phyloP scores from a whole-genome alignment of 2,888 invertebrate genomes.

The Syrphus vitripennis region DNA sequence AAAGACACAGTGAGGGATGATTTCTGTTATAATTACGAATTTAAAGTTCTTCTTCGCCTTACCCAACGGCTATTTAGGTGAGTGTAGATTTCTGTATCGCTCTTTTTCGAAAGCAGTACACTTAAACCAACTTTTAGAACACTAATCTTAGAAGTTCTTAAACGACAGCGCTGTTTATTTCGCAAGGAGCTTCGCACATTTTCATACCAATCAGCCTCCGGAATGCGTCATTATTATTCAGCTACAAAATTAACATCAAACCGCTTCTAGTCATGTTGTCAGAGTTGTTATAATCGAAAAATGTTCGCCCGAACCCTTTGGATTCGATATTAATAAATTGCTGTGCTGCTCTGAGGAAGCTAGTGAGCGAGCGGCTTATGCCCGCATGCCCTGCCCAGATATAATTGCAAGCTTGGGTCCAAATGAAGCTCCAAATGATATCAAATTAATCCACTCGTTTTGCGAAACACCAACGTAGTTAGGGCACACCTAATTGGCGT shows the following conservation, averaged over 20 bases:
- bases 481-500: conserved; percentile 58
- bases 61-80: background rate
- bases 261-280: conserved; percentile 63
- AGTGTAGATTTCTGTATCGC: background rate
- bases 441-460: conserved; percentile 68
- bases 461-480: conserved; percentile 42
- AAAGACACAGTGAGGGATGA: background rate
- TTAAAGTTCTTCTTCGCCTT: conserved; percentile 25
- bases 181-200: background rate
- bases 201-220: background rate
- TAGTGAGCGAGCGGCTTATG: conserved; percentile 5
- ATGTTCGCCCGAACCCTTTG: background rate
- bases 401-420: conserved; percentile 62
- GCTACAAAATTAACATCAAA: conserved; percentile 45
- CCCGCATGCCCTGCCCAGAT: background rate
- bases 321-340: conserved; percentile 61
- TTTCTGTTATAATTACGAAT: conserved; percentile 14
- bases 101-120: background rate
- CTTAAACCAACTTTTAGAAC: too few species aligned
- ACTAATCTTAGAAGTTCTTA: too few species aligned
- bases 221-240: conserved; percentile 50
- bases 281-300: conserved; percentile 65
- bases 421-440: conserved; percentile 70
- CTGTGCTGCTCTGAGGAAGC: background rate
- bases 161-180: background rate